Evolutionary conservation across 2,797 vertebrate genomes (phyloP), one percentile per base, ranked within the genome.

Genomic region (Syndactyla subalaris): DNA sequence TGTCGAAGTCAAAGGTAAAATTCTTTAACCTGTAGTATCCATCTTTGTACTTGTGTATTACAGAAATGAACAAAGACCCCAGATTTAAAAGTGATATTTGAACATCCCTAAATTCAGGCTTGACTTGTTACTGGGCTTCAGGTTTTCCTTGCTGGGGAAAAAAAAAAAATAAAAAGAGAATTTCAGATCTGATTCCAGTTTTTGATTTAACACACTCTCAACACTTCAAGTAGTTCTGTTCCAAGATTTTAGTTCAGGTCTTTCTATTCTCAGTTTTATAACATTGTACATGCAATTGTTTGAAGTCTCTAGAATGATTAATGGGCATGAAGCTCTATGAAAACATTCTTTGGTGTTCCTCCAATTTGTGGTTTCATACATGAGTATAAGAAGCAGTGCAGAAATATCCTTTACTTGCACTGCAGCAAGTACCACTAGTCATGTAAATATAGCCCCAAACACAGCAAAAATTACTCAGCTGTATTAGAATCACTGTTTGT

Each of bases 251-350:
- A 68, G n/a, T 77, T 92, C 84, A 91, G 23, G 32, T 91, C 78
- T 77, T 79, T 92, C 78, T 81, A 61, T 62, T 83, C 71, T 66
- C 57, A 55, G 26, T 88, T 93, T 95, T 86, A 66, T 81, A 95
- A 78, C 6, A 12, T 84, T 4, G 9, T 86, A 81, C 55, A 48
- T 78, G 32, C 34, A 75, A 80, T 48, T 93, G 67, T 95, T 94
- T 96, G 92, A 96, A 96, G 87, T 91, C 43, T 93, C 54, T 93
- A 62, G 87, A 74, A 80, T 92, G 82, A 95, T 92, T 94, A 92
- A 94, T 92, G 85, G 88, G 51, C 79, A 66, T 80, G 43, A 73
- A 95, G 65, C 12, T 51, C 72, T 85, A 39, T 80, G 72, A 87
- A 94, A 94, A 91, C 45, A 71, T 76, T 93, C 55, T 83, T 96